Percentiles rank a stretch among this genome's conserved stretches.
Conservation (phyloP, 1,140 invertebrate genomes). For the Ceratosolen solmsi region DNA sequence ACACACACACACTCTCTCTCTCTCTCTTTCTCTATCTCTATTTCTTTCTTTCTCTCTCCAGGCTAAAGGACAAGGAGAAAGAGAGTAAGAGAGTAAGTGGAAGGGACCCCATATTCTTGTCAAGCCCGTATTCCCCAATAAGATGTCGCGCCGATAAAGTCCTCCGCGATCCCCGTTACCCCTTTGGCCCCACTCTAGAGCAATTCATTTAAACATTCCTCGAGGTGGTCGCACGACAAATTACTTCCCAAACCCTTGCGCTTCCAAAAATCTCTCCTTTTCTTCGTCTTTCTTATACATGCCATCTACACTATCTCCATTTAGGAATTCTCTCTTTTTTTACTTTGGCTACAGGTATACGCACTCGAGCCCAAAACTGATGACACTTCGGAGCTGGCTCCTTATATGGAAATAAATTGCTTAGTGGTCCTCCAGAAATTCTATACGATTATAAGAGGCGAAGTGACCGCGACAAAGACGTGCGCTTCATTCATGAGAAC, state of each 20-base stretch:
- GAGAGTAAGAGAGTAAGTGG: slow-evolving; percentile 36
- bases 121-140: slow-evolving; percentile 56
- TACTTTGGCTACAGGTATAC: slow-evolving; percentile 43
- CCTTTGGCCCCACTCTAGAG: slow-evolving; percentile 56
- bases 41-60: background rate
- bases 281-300: background rate
- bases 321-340: slow-evolving; percentile 62
- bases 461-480: background rate
- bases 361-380: slow-evolving; percentile 36
- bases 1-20: background rate
- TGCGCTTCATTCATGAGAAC: slow-evolving; percentile 42
- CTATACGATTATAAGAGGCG: slow-evolving; percentile 43
- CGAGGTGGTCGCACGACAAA: slow-evolving; percentile 75
- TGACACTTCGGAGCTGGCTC: slow-evolving; percentile 39
- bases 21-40: background rate
- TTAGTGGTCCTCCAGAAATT: slow-evolving; percentile 43
- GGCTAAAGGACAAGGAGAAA: slow-evolving; percentile 28
- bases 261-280: slow-evolving; percentile 59
- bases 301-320: slow-evolving; percentile 63
- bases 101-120: slow-evolving; percentile 17
- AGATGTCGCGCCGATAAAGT: slow-evolving; percentile 74
- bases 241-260: slow-evolving; percentile 70
- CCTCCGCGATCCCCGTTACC: slow-evolving; percentile 50
- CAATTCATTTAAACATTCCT: slow-evolving; percentile 75
- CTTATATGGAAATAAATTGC: slow-evolving; percentile 50